A percentile compares a stretch with the other conserved stretches of the same genome.
Evolutionary conservation across 92 coral and sea anemone genomes (phyloP).

Genomic region (Bergia puertoricense): DNA sequence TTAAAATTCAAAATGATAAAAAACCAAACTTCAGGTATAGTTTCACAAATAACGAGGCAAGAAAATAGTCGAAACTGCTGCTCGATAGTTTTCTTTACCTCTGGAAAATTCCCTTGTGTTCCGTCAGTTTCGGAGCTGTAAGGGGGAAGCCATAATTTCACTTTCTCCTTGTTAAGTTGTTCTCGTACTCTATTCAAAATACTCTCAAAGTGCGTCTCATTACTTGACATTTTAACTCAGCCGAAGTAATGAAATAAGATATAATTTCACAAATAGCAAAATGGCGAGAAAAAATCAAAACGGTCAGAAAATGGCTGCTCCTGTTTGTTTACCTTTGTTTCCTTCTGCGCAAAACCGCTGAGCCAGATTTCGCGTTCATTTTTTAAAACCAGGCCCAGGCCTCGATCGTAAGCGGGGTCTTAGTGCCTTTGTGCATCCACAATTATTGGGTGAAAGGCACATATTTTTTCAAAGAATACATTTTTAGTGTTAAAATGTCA

Average conservation of each 20-base stretch:
- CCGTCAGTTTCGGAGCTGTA: slow-evolving; percentile 68
- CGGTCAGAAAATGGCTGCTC: not conserved
- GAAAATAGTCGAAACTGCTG: not conserved
- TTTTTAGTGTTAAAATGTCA: slow-evolving; percentile 56
- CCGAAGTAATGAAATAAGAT: not conserved
- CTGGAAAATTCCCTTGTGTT: slow-evolving; percentile 62
- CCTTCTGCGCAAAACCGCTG: slow-evolving; percentile 58
- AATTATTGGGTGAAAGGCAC: not conserved
- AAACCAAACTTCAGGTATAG: not conserved
- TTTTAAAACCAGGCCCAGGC: not conserved
- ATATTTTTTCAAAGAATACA: not conserved
- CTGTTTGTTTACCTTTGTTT: not conserved
- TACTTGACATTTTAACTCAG: slow-evolving; percentile 48
- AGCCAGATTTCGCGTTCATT: slow-evolving; percentile 19
- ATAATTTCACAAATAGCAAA: not conserved
- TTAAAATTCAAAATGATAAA: not conserved
- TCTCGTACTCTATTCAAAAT: slow-evolving; percentile 67
- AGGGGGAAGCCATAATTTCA: slow-evolving; percentile 89
- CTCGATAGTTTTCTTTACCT: slow-evolving; percentile 49
- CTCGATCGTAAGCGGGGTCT: not conserved
- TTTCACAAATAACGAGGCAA: not conserved
- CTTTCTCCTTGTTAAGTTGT: slow-evolving; percentile 78
- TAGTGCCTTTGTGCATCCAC: too few relatives aligned
- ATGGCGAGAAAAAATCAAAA: not conserved
- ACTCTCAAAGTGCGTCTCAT: slow-evolving; percentile 57